Base-by-base conservation (phyloP, 2,113 vertebrate species). In the Channa maculata region DNA sequence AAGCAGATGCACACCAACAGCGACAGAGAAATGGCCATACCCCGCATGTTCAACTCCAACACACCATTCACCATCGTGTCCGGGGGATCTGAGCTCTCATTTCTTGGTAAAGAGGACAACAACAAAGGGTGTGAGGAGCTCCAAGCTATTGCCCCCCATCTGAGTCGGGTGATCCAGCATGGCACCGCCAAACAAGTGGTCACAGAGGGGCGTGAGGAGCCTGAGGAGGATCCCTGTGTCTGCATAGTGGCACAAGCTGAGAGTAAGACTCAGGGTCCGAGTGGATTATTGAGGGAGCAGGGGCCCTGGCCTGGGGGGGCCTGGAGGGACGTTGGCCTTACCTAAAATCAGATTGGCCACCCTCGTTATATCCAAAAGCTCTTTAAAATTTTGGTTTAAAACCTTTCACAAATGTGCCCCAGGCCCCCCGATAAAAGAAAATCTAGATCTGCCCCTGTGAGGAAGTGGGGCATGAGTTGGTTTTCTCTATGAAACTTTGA, bases 231-330 rank as follows among this genome's bases (percentile, higher is more conserved):
- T 7, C 50, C 39, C 3, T 77, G 74, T 1, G 63, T 96, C 83
- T 96, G 96, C 75, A 94, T 97, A 77, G 96, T 97, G 3, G 95
- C 96, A 48, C 96, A 97, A 83, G 95, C 96, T 8, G 94, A 96
- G 79, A 95, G 97, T 99, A 88, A 96, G 96, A 49, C 0, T 24
- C 24, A 24, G 24, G 24, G 24, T 24, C 24, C 1, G 24, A 24
- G 24, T 24, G 24, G 24, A 24, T 24, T 24, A 24, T 24, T 24
- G 24, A 24, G 24, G 24, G 24, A 24, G 24, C 24, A 24, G 24
- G 24, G 24, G 24, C 24, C 24, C 24, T 24, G 24, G 24, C 24
- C 24, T 24, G 24, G 24, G 24, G 24, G 24, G 24, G 24, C 24
- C 24, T 24, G 24, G 24, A 24, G 24, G 24, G 24, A 24, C 24